These are phyloP conservation scores for Pelosia muscerda DNA, from an alignment of 2,888 invertebrate species.

Conservation along the genomic window DNA sequence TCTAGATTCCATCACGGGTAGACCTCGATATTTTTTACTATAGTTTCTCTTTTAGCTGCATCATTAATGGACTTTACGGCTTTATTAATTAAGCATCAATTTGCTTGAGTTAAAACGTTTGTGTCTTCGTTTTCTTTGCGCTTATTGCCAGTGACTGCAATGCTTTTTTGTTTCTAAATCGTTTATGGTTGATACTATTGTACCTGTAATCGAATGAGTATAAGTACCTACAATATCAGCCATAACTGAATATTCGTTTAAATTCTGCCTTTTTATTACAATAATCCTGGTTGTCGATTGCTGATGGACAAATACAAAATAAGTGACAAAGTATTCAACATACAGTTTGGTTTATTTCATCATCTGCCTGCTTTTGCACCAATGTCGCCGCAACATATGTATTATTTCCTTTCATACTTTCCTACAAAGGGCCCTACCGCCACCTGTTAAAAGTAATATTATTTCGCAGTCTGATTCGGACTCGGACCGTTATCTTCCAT, in stretches of 20 bases:
- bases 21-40: slow-evolving; percentile 72
- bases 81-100: slow-evolving; percentile 54
- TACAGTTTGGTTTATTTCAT: background rate
- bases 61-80: slow-evolving; percentile 58
- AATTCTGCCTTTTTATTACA: background rate
- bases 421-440: too few species aligned
- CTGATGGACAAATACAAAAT: background rate
- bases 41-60: slow-evolving; percentile 73
- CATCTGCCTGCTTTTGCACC: background rate
- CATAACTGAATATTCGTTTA: too few species aligned
- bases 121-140: slow-evolving; percentile 31
- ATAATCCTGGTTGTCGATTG: background rate
- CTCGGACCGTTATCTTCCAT: too few species aligned
- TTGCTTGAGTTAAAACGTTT: slow-evolving; percentile 33
- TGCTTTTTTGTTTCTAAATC: slow-evolving; percentile 45
- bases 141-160: slow-evolving; percentile 45
- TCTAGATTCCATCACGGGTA: slow-evolving; percentile 70
- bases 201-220: too few species aligned
- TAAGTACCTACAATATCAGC: too few species aligned
- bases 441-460: too few species aligned
- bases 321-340: background rate
- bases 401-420: background rate
- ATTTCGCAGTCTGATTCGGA: too few species aligned
- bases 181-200: slow-evolving; percentile 19
- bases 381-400: background rate